These are phyloP conservation scores for Clarias magur DNA, from an alignment of 2,113 vertebrate genomes.

Conservation along the genomic window DNA sequence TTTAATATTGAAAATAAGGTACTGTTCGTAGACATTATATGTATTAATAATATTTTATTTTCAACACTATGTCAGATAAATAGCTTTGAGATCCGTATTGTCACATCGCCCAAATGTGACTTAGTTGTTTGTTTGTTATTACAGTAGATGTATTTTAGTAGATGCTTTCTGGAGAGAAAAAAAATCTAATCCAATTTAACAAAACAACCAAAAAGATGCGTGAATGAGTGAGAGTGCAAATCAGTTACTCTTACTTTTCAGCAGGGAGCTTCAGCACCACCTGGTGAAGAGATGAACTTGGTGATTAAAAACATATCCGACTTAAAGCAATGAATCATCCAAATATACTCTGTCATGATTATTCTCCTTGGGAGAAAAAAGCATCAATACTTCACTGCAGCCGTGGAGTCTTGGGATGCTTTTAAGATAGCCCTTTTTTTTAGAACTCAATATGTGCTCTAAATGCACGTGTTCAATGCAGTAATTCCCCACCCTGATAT, in stretches of 20 bases:
- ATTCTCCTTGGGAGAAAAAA: constrained; percentile 58
- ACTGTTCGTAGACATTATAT: no score
- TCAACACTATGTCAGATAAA: background rate
- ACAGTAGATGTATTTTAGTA: background rate
- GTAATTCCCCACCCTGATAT: background rate
- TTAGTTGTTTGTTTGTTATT: background rate
- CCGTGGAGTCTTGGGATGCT: constrained; percentile 30
- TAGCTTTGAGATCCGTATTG: background rate
- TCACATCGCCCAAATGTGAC: background rate
- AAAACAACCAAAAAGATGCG: background rate
- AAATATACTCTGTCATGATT: constrained; percentile 67
- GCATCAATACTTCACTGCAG: constrained; percentile 60
- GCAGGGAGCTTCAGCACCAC: constrained; percentile 14
- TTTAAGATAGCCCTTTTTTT: constrained; percentile 53
- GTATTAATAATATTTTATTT: no score
- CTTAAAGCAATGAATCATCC: constrained; percentile 65
- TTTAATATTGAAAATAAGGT: no score
- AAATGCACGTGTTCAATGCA: background rate
- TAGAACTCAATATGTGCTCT: constrained; percentile 10
- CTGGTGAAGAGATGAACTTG: constrained; percentile 30
- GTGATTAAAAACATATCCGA: constrained; percentile 19
- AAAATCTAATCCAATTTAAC: background rate
- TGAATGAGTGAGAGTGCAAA: background rate
- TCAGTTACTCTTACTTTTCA: background rate
- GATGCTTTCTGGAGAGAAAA: background rate